Evolutionary conservation across 2,888 invertebrate species (phyloP).

Genomic region (Ethmia dodecea): DNA sequence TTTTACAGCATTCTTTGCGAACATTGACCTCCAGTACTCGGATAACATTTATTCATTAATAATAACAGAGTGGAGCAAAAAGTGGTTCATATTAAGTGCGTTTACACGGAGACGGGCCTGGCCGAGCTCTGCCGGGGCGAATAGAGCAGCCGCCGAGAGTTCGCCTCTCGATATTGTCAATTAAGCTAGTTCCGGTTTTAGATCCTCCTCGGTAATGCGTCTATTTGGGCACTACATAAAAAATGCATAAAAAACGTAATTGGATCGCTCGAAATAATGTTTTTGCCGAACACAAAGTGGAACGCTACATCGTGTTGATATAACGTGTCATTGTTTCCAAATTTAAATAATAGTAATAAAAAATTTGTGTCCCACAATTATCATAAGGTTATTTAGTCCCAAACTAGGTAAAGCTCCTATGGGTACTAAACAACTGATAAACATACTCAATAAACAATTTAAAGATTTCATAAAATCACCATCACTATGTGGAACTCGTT

Average conservation of each 20-base stretch:
- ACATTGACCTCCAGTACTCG: conserved; percentile 67
- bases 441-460: too few species aligned
- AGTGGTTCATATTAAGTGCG: conserved; percentile 59
- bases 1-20: conserved; percentile 68
- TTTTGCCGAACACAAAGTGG: conserved; percentile 39
- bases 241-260: conserved; percentile 47
- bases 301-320: conserved; percentile 20
- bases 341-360: too few species aligned
- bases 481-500: too few species aligned
- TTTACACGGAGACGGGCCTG: conserved; percentile 36
- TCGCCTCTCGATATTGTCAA: conserved; percentile 43
- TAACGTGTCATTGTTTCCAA: conserved; percentile 10
- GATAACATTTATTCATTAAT: conserved; percentile 65
- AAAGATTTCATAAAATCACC: too few species aligned
- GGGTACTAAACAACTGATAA: too few species aligned
- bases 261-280: conserved; percentile 44
- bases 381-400: too few species aligned
- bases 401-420: too few species aligned
- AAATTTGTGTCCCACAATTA: too few species aligned
- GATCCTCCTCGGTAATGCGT: conserved; percentile 60
- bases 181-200: conserved; percentile 66
- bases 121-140: too few species aligned
- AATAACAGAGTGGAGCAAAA: conserved; percentile 61
- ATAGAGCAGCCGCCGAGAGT: conserved; percentile 23
- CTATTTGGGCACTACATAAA: conserved; percentile 32